These are phyloP conservation scores for Pseudomyrmex dendroicus DNA, from an alignment of 1,140 invertebrate species.

Conservation along the genomic window DNA sequence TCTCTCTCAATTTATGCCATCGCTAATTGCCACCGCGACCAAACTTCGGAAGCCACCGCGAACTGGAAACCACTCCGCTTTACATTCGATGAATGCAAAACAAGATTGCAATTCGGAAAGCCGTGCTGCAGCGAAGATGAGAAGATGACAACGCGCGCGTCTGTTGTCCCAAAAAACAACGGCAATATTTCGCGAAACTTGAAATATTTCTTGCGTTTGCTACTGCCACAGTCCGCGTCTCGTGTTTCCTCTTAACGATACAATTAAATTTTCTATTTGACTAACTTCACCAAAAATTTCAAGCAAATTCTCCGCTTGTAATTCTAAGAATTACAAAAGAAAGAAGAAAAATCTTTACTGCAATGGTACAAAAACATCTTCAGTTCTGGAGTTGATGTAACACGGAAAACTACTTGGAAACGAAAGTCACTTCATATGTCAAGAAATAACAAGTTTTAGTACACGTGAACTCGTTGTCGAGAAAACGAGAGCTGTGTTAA, in stretches of 20 bases:
- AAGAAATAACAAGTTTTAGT: slow-evolving; percentile 20
- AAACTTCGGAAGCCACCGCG: slow-evolving; percentile 54
- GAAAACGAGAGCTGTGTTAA: background rate
- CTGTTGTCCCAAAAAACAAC: background rate
- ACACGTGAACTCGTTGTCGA: background rate
- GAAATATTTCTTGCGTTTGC: background rate
- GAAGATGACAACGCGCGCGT: background rate
- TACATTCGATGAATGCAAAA: slow-evolving; percentile 68
- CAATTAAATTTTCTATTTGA: background rate
- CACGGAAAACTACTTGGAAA: background rate
- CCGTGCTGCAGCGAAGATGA: background rate
- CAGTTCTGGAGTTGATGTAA: background rate
- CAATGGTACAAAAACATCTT: background rate
- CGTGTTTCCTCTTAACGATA: background rate
- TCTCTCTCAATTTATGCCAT: slow-evolving; percentile 75
- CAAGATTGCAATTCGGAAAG: slow-evolving; percentile 29
- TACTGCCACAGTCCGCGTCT: too few relatives aligned
- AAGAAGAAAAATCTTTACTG: background rate
- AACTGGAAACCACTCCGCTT: slow-evolving; percentile 66
- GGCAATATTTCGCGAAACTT: background rate
- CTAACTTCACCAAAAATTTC: background rate
- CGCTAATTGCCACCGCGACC: slow-evolving; percentile 75
- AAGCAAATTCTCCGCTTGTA: background rate
- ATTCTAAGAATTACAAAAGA: background rate
- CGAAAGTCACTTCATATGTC: background rate